These are phyloP conservation scores for Mus caroli DNA, from an alignment of 2,797 vertebrate genomes.

Conservation along the genomic window DNA sequence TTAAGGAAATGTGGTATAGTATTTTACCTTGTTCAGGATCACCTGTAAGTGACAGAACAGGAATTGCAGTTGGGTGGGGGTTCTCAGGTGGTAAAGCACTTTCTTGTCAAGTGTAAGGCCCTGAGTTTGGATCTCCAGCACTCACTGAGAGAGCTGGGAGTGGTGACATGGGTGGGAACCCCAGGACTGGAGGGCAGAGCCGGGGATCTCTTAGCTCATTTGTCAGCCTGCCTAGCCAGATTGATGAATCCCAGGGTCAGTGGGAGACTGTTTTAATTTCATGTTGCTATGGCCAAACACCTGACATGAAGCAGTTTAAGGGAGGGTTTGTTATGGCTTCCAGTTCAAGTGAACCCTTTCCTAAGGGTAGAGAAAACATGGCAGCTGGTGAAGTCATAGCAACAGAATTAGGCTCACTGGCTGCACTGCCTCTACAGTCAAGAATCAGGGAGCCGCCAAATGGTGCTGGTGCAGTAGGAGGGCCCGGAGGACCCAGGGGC, in stretches of 20 bases:
- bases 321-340: background rate
- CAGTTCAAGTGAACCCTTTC: background rate
- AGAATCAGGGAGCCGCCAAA: too few relatives aligned
- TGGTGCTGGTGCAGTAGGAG: too few relatives aligned
- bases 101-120: background rate
- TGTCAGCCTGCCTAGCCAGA: background rate
- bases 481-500: too few relatives aligned
- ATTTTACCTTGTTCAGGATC: constrained; percentile 38
- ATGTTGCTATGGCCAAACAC: background rate
- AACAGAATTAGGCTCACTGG: background rate
- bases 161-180: background rate
- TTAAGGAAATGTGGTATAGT: background rate
- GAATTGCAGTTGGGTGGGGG: background rate
- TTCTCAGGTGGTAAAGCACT: background rate
- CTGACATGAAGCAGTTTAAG: background rate
- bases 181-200: background rate
- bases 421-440: background rate
- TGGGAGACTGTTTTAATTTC: background rate
- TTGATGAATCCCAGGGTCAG: background rate
- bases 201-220: background rate
- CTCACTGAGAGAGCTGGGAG: background rate
- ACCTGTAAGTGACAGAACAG: background rate
- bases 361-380: background rate
- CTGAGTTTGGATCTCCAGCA: background rate
- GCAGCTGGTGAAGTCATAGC: background rate